Evolutionary conservation across 2,797 vertebrate species (phyloP), one percentile per base, ranked within the genome.

Genomic region (Moxostoma hubbsi): DNA sequence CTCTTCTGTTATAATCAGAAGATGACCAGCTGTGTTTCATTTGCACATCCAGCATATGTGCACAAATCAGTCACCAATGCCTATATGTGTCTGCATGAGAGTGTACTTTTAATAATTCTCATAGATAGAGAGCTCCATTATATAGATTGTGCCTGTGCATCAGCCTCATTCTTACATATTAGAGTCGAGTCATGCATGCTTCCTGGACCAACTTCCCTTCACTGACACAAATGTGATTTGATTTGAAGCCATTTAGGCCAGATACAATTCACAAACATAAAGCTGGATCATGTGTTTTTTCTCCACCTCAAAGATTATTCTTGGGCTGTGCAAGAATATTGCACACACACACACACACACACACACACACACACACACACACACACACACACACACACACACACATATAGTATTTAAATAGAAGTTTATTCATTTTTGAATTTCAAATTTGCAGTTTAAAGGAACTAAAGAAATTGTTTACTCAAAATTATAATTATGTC

Each of bases 1-100:
- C 18, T 50, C 73, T 67, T 57, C 49, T 67, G 50, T 69, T 24
- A 49, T 51, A 65, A 55, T 62, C 66, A 55, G 49, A 79, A 63
- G 45, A 79, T 76, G 72, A 45, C 49, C 75, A 66, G 68, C 69
- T 67, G 55, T 65, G 68, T 67, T 63, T 69, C 10, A 55, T 76
- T 77, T 50, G 66, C 2, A 13, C 15, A 9, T 73, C 73, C 64
- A 18, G 74, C 78, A 71, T 76, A 64, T 76, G 73, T 54, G 47
- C 53, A 45, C 36, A 53, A 47, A 73, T 83, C 81, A 79, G 79
- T 82, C 64, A n/a, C n/a, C 12, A 6, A 62, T 73, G 73, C 45
- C 45, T 83, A 13, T 75, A 59, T 73, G 55, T 13, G 36, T 80
- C 46, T 67, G 62, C 24, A 24, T 76, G 46, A 49, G 77, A 46